phyloP scores from a whole-genome alignment of 2,113 vertebrate species.

The Sebastes fasciatus region DNA sequence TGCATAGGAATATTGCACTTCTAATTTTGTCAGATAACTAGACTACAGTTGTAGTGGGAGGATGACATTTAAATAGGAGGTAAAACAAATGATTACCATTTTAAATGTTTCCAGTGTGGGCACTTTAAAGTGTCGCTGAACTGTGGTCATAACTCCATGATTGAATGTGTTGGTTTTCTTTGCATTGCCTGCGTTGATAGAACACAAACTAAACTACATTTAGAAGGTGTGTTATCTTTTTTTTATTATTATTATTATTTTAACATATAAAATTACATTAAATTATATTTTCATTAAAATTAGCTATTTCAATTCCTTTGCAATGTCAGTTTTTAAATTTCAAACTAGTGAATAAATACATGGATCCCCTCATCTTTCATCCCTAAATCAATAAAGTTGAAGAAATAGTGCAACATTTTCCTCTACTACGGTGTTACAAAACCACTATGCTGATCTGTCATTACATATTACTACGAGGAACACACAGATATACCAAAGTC shows the following conservation, averaged over 20 bases:
- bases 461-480: background rate
- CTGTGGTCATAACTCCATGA: background rate
- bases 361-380: background rate
- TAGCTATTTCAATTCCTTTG: background rate
- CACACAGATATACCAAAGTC: background rate
- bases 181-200: background rate
- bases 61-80: background rate
- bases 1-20: slow-evolving; percentile 2
- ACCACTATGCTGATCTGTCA: background rate
- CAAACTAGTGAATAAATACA: background rate
- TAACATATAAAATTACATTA: background rate
- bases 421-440: background rate
- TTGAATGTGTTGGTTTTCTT: background rate
- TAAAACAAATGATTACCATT: background rate
- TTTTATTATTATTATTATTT: background rate
- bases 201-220: background rate
- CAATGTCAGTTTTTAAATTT: background rate
- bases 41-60: background rate
- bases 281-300: background rate
- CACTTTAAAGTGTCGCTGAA: background rate
- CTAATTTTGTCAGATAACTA: slow-evolving; percentile 13
- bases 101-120: background rate
- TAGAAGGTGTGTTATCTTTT: background rate
- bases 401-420: background rate
- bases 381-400: background rate